A percentile compares a stretch with the other conserved stretches of the same genome.
Conservation (phyloP, 2,888 invertebrate species). For the Caenorhabditis uteleia region DNA sequence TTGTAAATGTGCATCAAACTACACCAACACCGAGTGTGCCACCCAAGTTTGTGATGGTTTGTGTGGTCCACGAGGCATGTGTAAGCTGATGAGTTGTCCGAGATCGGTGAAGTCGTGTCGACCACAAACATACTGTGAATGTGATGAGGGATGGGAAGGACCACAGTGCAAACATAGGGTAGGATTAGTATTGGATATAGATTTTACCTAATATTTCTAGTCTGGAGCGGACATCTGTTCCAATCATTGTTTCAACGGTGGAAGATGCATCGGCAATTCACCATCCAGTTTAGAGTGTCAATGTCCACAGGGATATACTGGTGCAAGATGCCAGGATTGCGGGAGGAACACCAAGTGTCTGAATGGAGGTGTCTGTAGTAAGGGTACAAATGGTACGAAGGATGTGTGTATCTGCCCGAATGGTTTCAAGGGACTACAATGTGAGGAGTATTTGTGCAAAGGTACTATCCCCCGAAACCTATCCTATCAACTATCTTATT, state of each 20-base stretch:
- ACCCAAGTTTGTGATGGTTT: slow-evolving; percentile 29
- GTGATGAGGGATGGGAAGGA: slow-evolving; percentile 31
- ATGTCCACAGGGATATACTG: slow-evolving; percentile 69
- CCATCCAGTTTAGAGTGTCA: slow-evolving; percentile 2
- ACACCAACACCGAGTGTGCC: slow-evolving; percentile 13
- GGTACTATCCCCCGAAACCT: no score
- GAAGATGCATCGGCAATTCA: slow-evolving; percentile 7
- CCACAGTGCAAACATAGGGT: slow-evolving; percentile 15
- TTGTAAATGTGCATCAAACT: slow-evolving; percentile 21
- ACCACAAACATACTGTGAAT: slow-evolving; percentile 18
- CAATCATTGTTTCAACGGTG: slow-evolving; percentile 27
- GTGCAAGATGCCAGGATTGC: slow-evolving; percentile 73
- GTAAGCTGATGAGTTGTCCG: slow-evolving; percentile 14
- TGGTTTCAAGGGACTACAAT: slow-evolving; percentile 17
- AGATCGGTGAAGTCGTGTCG: slow-evolving; percentile 11
- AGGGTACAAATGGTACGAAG: slow-evolving; percentile 1
- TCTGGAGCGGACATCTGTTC: slow-evolving; percentile 3
- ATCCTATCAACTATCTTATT: no score
- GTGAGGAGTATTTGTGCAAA: slow-evolving; percentile 22
- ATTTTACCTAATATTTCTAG: background rate
- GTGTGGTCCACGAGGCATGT: slow-evolving; percentile 28
- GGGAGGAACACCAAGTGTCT: slow-evolving; percentile 62
- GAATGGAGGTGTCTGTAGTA: slow-evolving; percentile 25
- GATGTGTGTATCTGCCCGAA: slow-evolving; percentile 22
- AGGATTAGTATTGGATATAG: background rate